A percentile compares a stretch with the other conserved stretches of the same genome.
Conservation (phyloP, 2,113 vertebrate genomes). For the Labeo rohita region DNA sequence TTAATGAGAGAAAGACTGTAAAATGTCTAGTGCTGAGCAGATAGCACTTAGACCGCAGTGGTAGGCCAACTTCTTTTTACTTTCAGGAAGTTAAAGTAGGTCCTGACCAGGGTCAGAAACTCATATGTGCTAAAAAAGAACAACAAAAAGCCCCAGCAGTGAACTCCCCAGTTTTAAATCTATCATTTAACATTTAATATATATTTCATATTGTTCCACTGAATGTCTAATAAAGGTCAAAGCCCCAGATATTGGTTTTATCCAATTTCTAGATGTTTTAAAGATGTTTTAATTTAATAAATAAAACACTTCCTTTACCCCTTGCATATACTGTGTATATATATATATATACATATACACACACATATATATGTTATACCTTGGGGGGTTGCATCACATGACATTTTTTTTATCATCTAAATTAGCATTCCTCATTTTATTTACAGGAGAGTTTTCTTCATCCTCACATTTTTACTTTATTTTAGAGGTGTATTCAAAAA, state of each 20-base stretch:
- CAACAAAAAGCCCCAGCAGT: neutral
- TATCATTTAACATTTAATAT: no score
- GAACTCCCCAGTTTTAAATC: no score
- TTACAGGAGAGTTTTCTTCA: no score
- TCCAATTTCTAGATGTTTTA: no score
- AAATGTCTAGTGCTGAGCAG: constrained; percentile 7
- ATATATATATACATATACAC: no score
- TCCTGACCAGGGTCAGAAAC: constrained; percentile 15
- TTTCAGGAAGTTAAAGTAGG: neutral
- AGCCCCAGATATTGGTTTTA: no score
- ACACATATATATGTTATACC: no score
- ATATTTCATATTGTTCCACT: neutral
- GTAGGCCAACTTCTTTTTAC: constrained; percentile 3
- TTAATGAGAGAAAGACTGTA: constrained; percentile 13
- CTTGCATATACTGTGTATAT: neutral
- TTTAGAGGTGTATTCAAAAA: neutral
- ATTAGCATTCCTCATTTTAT: no score
- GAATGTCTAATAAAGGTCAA: neutral
- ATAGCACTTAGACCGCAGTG: neutral
- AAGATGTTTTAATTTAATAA: no score
- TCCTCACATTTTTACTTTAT: neutral
- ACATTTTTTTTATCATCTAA: neutral
- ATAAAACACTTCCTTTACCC: neutral
- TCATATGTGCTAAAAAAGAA: neutral
- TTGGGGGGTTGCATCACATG: neutral